Base-by-base conservation (phyloP, 2,797 vertebrate species). In the Gambusia yucatana region DNA sequence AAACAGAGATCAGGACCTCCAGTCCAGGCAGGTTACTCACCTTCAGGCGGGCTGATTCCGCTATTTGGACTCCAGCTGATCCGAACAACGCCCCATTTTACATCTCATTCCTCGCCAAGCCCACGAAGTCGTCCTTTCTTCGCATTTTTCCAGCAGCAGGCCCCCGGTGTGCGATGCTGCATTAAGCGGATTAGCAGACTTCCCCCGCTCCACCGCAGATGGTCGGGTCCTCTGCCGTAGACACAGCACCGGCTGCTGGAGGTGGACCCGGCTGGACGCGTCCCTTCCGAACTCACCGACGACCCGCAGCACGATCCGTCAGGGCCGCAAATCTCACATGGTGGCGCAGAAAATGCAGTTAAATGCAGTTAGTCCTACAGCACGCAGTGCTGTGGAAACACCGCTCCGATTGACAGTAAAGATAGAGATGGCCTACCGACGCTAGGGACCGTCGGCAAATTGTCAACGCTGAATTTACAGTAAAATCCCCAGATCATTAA, bases 121-220 rank as follows among this genome's bases (percentile, higher is more conserved):
- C 25, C 76, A 81, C 67, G 84, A 76, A 82, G 72, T 63, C 72
- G 82, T 82, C 76, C 84, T 77, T 87, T 88, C 81, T 84, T 81
- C 70, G 74, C 82, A 75, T 14, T 71, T n/a, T 73, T 75, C 72
- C 41, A 44, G 78, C 77, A 76, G 86, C 70, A 81, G 91, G 89
- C 90, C 83, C 50, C 46, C 50, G 22, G 80, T 73, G 74, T 88
- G 72, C 79, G 82, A 78, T 81, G 86, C 76, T 82, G 83, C 91
- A 28, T 46, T 46, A 92, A 93, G 88, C 90, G 59, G 93, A 91
- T 95, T 95, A 95, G 84, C 80, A 3, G 79, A 71, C 89, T 81
- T 74, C 91, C 90, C 89, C 87, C 83, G 72, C 83, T 75, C 75
- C 67, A 78, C 83, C 6, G 86, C 85, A 86, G 88, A 92, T 94